These are phyloP conservation scores for Phrynosoma platyrhinos DNA, from an alignment of 2,113 vertebrate genomes.

Conservation along the genomic window DNA sequence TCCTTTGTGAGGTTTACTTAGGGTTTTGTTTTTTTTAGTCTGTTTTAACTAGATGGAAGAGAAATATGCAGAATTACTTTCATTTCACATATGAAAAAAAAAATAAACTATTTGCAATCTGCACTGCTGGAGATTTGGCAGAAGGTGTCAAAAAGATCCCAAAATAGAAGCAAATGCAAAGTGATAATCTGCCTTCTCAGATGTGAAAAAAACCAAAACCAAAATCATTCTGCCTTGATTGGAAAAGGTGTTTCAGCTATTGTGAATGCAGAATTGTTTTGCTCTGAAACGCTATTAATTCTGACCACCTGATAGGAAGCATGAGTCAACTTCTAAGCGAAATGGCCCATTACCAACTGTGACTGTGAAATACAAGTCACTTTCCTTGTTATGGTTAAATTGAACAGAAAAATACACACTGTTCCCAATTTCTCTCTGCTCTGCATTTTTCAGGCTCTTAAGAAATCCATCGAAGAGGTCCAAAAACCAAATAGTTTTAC, in stretches of 20 bases:
- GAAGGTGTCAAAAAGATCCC: conserved; percentile 26
- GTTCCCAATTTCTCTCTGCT: background rate
- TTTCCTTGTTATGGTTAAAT: conserved; percentile 36
- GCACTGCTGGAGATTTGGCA: conserved; percentile 26
- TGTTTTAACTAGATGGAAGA: background rate
- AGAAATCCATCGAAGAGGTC: background rate
- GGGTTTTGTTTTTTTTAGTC: no score
- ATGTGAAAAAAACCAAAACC: background rate
- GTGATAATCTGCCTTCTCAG: conserved; percentile 27
- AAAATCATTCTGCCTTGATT: background rate
- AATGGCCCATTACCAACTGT: conserved; percentile 19
- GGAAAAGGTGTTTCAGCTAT: conserved; percentile 21
- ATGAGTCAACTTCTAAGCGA: conserved; percentile 52
- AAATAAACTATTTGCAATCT: conserved; percentile 33
- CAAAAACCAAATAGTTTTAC: background rate
- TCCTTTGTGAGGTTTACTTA: no score
- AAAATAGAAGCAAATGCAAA: conserved; percentile 24
- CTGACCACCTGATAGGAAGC: conserved; percentile 50
- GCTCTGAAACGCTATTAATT: conserved; percentile 43
- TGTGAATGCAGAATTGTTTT: conserved; percentile 29
- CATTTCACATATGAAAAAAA: background rate
- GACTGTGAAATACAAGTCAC: background rate
- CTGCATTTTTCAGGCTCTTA: background rate
- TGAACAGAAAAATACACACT: conserved; percentile 7
- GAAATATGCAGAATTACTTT: conserved; percentile 3